These are phyloP conservation scores for Cephus runcator DNA, from an alignment of 2,888 invertebrate genomes.

Conservation along the genomic window DNA sequence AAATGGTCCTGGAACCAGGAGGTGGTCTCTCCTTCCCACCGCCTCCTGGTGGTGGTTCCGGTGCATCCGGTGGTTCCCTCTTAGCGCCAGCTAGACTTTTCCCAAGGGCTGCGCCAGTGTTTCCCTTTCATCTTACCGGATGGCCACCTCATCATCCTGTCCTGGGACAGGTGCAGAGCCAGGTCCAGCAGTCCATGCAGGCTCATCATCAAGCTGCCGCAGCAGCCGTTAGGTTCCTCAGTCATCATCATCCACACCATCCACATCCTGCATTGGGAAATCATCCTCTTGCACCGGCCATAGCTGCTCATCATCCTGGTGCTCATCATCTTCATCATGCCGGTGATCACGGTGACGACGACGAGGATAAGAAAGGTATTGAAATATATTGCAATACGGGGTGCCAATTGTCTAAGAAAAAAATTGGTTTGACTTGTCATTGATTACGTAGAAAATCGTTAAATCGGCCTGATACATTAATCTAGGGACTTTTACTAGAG, in stretches of 20 bases:
- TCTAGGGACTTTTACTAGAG: background rate
- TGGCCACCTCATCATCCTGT: conserved; percentile 63
- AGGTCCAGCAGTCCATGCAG: conserved; percentile 61
- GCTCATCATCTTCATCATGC: conserved; percentile 57
- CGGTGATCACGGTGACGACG: conserved; percentile 57
- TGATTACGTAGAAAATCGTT: background rate
- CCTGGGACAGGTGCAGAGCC: conserved; percentile 59
- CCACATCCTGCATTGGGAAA: conserved; percentile 56
- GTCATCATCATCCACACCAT: conserved; percentile 62
- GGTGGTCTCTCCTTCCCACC: conserved; percentile 64
- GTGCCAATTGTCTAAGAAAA: background rate
- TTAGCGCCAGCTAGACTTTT: conserved; percentile 54
- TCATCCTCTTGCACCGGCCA: conserved; percentile 57
- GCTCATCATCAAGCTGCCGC: conserved; percentile 57
- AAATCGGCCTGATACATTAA: background rate
- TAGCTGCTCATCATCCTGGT: conserved; percentile 54
- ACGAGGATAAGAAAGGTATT: conserved; percentile 63
- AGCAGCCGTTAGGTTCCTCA: conserved; percentile 55
- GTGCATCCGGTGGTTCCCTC: conserved; percentile 52
- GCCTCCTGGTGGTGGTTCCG: conserved; percentile 58
- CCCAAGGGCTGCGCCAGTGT: conserved; percentile 60
- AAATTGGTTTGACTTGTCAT: background rate
- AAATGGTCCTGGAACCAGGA: conserved; percentile 64
- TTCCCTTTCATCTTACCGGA: conserved; percentile 61
- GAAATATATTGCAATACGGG: background rate